phyloP scores from a whole-genome alignment of 2,113 vertebrate species.

The Megalops atlanticus region DNA sequence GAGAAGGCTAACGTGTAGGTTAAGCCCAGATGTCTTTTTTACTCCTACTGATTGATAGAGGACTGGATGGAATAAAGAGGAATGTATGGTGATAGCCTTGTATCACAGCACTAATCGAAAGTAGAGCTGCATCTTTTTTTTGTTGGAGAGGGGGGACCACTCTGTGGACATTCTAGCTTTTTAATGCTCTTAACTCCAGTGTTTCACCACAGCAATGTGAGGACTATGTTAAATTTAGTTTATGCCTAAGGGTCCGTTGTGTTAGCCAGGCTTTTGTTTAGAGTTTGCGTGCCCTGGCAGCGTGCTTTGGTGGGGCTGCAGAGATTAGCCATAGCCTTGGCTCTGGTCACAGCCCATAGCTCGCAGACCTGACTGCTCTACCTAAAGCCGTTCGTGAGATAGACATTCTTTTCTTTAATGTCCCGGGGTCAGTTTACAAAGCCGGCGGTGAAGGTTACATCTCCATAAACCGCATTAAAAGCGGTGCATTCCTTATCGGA shows the following conservation, averaged over 20 bases:
- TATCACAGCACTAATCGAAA: background rate
- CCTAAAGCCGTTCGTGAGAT: slow-evolving; percentile 26
- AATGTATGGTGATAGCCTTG: too few species aligned
- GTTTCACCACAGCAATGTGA: slow-evolving; percentile 35
- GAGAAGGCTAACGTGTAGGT: background rate
- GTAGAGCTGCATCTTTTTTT: background rate
- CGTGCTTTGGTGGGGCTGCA: background rate
- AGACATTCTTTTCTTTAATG: background rate
- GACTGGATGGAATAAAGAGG: background rate
- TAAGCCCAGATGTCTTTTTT: background rate
- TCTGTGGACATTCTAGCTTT: slow-evolving; percentile 47
- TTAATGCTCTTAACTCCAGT: slow-evolving; percentile 49
- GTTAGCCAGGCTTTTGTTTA: background rate
- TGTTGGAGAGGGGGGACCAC: background rate
- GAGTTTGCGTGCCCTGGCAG: background rate
- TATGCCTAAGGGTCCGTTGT: background rate
- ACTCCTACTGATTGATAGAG: background rate
- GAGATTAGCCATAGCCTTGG: background rate
- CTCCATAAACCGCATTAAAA: slow-evolving; percentile 49
- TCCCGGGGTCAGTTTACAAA: slow-evolving; percentile 48
- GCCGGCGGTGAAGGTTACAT: slow-evolving; percentile 46
- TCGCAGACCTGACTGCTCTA: too few species aligned
- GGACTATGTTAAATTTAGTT: background rate
- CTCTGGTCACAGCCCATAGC: background rate
- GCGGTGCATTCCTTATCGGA: slow-evolving; percentile 52